Evolutionary conservation across 2,888 invertebrate genomes (phyloP).

Genomic region (Scaptomyza parva): DNA sequence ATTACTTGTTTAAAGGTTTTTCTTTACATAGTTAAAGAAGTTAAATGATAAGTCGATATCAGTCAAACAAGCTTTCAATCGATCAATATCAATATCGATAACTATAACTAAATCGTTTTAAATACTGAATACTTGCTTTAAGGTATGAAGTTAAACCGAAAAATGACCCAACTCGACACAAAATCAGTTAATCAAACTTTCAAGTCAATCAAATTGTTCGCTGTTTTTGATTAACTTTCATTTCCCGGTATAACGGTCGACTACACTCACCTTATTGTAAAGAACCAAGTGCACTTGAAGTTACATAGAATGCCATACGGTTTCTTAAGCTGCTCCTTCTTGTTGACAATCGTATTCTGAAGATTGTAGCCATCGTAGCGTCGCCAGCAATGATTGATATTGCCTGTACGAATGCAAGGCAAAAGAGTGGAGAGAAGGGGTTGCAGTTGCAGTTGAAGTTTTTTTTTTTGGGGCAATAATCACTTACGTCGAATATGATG

Average conservation of each 20-base stretch:
- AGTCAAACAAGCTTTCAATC: no score
- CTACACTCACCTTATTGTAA: conserved; percentile 79
- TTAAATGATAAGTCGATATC: no score
- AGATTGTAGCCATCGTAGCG: conserved; percentile 84
- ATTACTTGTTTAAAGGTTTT: no score
- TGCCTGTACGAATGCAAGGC: conserved; percentile 74
- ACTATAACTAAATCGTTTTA: no score
- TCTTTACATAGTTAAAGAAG: no score
- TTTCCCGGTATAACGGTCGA: not conserved
- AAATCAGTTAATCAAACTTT: not conserved
- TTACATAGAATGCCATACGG: conserved; percentile 83
- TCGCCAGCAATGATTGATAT: conserved; percentile 84
- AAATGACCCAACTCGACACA: no score
- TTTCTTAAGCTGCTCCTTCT: conserved; percentile 83
- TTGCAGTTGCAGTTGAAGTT: no score
- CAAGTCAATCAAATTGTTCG: not conserved
- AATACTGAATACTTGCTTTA: no score
- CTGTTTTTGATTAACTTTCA: not conserved
- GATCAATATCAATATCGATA: no score
- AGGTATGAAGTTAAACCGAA: no score
- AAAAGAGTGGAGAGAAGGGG: no score
- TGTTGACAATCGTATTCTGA: conserved; percentile 82
- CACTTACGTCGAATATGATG: conserved; percentile 82
- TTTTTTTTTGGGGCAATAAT: no score
- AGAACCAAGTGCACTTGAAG: conserved; percentile 84